Percentiles rank a stretch among this genome's conserved stretches.
Evolutionary conservation across 2,888 invertebrate genomes (phyloP).

Genomic region (Anoncus sp.): DNA sequence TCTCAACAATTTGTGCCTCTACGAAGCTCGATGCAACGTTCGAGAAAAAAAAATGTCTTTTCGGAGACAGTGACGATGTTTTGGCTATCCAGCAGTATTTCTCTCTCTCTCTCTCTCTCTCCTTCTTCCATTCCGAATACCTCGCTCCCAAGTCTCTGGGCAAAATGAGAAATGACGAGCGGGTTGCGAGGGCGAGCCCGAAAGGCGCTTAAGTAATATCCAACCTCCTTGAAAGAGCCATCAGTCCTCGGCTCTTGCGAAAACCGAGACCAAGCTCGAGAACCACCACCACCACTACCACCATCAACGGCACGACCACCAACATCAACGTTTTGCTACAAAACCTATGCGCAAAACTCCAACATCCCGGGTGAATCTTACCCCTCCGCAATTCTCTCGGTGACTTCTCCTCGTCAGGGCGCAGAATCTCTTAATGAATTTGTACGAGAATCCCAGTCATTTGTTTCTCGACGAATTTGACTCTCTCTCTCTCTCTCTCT

Average conservation of each 20-base stretch:
- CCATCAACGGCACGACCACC: too few species aligned
- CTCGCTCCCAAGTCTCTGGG: slow-evolving; percentile 36
- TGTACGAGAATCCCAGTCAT: slow-evolving; percentile 57
- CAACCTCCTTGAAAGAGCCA: slow-evolving; percentile 73
- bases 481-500: slow-evolving; percentile 7
- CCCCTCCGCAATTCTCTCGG: slow-evolving; percentile 26
- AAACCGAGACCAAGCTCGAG: slow-evolving; percentile 60
- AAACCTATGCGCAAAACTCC: slow-evolving; percentile 27
- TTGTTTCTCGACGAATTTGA: slow-evolving; percentile 59
- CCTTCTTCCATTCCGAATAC: slow-evolving; percentile 29
- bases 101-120: not conserved
- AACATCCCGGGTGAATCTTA: slow-evolving; percentile 28
- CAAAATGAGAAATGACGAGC: slow-evolving; percentile 72
- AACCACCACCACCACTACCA: slow-evolving; percentile 41
- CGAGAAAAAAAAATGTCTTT: not conserved
- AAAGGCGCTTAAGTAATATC: slow-evolving; percentile 74
- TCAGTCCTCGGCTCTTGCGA: slow-evolving; percentile 67
- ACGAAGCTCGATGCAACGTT: not conserved
- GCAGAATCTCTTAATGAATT: slow-evolving; percentile 61
- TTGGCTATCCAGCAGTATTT: not conserved
- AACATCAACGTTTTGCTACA: slow-evolving; percentile 34
- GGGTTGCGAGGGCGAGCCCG: slow-evolving; percentile 65
- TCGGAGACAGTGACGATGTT: slow-evolving; percentile 9
- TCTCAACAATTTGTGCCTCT: not conserved
- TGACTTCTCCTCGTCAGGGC: slow-evolving; percentile 30